These are phyloP conservation scores for Allolobophora icterica DNA, from an alignment of 2,888 invertebrate genomes.

Conservation along the genomic window DNA sequence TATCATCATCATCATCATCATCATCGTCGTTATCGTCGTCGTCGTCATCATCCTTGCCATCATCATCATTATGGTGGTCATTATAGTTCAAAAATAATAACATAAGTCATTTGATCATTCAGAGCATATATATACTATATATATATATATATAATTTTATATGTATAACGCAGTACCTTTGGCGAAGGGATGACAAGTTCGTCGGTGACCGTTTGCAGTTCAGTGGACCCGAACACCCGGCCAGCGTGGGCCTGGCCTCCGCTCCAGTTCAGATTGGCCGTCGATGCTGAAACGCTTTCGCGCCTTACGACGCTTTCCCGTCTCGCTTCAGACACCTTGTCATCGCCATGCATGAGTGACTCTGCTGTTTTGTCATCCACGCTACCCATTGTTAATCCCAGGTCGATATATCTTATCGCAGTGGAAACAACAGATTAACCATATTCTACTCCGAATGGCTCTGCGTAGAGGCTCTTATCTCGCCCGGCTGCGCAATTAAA, in stretches of 20 bases:
- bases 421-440: not conserved
- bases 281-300: conserved; percentile 13
- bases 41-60: too few species aligned
- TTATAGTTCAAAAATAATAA: not conserved
- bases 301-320: not conserved
- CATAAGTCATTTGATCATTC: not conserved
- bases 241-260: not conserved
- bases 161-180: not conserved
- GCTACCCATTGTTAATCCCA: not conserved
- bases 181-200: not conserved
- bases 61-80: too few species aligned
- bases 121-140: not conserved
- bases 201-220: not conserved
- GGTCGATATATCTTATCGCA: not conserved
- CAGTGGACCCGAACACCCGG: not conserved
- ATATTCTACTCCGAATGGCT: not conserved
- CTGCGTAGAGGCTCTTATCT: too few species aligned
- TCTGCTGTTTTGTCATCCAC: not conserved
- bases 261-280: not conserved
- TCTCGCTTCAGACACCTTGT: not conserved
- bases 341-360: not conserved
- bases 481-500: not conserved
- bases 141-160: too few species aligned
- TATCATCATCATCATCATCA: not conserved
- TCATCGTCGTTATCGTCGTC: too few species aligned